A percentile compares a stretch with the other conserved stretches of the same genome.
These are phyloP conservation scores for Staurois parvus DNA, from an alignment of 2,797 vertebrate species.

Conservation along the genomic window DNA sequence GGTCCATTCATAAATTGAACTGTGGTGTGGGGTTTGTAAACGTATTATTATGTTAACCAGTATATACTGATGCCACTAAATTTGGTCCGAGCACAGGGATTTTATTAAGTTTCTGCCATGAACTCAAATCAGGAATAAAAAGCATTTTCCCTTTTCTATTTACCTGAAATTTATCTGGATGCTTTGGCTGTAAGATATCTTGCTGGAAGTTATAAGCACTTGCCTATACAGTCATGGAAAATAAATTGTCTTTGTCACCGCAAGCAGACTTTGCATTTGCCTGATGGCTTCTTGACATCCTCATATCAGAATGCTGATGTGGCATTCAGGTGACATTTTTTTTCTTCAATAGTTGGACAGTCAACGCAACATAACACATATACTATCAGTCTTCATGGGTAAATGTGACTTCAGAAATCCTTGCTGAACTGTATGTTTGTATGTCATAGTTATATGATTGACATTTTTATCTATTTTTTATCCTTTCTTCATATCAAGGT, in stretches of 20 bases:
- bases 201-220: no score
- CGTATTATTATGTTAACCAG: no score
- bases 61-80: no score
- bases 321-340: slow-evolving; percentile 55
- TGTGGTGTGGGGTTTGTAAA: no score
- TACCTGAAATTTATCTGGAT: no score
- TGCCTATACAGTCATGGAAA: background rate
- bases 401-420: background rate
- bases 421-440: background rate
- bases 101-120: no score
- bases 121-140: no score
- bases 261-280: slow-evolving; percentile 4
- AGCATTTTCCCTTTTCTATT: no score
- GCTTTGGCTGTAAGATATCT: no score
- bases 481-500: no score
- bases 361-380: slow-evolving; percentile 24
- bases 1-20: no score
- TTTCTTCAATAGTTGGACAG: slow-evolving; percentile 17
- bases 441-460: background rate
- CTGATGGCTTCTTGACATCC: slow-evolving; percentile 21
- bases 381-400: slow-evolving; percentile 9
- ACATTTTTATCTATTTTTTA: background rate
- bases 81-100: no score
- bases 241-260: slow-evolving; percentile 35
- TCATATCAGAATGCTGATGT: slow-evolving; percentile 40